These are phyloP conservation scores for Nibea albiflora DNA, from an alignment of 2,113 vertebrate genomes.

Conservation along the genomic window DNA sequence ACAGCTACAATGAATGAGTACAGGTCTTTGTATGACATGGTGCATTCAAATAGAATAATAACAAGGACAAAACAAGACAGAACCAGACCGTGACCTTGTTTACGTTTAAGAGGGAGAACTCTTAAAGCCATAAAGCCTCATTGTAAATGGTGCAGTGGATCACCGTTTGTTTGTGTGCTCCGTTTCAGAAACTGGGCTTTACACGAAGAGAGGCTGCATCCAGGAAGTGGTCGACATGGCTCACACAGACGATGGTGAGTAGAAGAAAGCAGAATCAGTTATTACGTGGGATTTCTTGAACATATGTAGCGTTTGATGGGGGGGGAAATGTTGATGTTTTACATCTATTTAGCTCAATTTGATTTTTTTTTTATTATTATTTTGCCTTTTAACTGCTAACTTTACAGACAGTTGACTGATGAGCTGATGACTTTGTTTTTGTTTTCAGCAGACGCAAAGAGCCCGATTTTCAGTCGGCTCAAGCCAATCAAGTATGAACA, in stretches of 20 bases:
- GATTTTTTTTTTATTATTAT: no score
- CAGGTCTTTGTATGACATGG: no score
- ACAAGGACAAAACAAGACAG: neutral
- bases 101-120: neutral
- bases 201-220: neutral
- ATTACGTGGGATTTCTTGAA: neutral
- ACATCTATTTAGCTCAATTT: neutral
- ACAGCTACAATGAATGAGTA: neutral
- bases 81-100: neutral
- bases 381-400: no score
- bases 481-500: neutral
- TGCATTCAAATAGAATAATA: neutral
- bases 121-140: neutral
- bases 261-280: no score
- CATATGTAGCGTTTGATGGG: neutral
- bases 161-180: neutral
- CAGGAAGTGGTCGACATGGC: neutral
- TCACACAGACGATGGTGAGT: neutral
- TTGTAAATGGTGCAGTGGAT: neutral
- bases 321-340: neutral
- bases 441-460: constrained; percentile 7
- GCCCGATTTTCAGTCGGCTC: neutral
- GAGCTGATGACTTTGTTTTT: neutral
- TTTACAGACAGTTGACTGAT: neutral
- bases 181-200: neutral